Percentiles rank a stretch among this genome's conserved stretches.
Evolutionary conservation across 2,888 invertebrate species (phyloP).

Genomic region (Hartigia nigra): DNA sequence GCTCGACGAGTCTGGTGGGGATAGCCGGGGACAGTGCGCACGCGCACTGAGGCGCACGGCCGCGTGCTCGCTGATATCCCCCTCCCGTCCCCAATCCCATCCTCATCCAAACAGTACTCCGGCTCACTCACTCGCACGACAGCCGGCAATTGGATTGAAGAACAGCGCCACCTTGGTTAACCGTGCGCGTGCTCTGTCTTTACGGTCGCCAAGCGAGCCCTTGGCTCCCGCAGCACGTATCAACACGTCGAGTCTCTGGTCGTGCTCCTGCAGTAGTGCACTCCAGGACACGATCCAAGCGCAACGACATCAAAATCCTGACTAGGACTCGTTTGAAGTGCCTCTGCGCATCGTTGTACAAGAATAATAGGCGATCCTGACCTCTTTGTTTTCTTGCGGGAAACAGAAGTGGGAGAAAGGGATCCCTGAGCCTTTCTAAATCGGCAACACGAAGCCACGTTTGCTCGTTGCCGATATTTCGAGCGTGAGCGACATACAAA

Average conservation of each 20-base stretch:
- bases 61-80: conserved; percentile 45
- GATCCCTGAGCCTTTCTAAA: neutral
- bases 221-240: neutral
- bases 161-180: neutral
- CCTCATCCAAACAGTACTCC: neutral
- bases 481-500: neutral
- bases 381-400: neutral
- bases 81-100: neutral
- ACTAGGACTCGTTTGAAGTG: neutral
- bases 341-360: neutral
- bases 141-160: neutral
- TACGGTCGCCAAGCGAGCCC: conserved; percentile 22
- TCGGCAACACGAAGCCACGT: neutral
- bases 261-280: neutral
- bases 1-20: conserved; percentile 50
- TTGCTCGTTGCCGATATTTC: neutral
- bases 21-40: conserved; percentile 54
- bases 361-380: neutral
- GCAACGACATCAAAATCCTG: neutral
- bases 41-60: conserved; percentile 49
- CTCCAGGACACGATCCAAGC: neutral
- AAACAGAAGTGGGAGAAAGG: neutral
- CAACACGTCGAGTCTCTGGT: neutral
- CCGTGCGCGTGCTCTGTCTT: neutral
- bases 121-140: neutral